These are phyloP conservation scores for Neostethus bicornis DNA, from an alignment of 2,797 vertebrate species.

Conservation along the genomic window DNA sequence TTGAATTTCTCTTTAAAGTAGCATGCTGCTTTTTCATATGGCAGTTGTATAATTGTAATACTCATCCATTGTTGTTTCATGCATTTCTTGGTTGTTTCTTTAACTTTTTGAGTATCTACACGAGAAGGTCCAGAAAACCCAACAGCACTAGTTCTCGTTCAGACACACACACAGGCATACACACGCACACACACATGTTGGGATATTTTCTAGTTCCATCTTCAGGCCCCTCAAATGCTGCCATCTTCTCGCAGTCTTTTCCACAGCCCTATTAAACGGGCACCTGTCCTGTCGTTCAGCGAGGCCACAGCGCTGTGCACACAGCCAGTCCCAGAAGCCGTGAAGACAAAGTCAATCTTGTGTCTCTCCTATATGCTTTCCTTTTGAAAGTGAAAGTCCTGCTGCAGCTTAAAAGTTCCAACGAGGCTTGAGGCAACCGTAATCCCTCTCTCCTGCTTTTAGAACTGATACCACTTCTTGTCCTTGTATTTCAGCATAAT, in stretches of 20 bases:
- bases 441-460: slow-evolving; percentile 59
- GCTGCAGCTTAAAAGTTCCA: slow-evolving; percentile 46
- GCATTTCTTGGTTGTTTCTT: slow-evolving; percentile 79
- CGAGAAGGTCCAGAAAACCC: slow-evolving; percentile 70
- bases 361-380: slow-evolving; percentile 54
- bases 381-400: slow-evolving; percentile 69
- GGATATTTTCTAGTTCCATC: slow-evolving; percentile 39
- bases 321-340: slow-evolving; percentile 54
- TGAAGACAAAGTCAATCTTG: slow-evolving; percentile 68
- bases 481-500: slow-evolving; percentile 99
- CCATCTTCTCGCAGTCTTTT: slow-evolving; percentile 32
- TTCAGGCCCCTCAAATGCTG: slow-evolving; percentile 26
- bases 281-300: slow-evolving; percentile 46
- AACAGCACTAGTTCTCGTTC: slow-evolving; percentile 31
- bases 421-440: slow-evolving; percentile 38
- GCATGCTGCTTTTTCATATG: slow-evolving; percentile 89
- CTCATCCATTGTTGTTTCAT: slow-evolving; percentile 83
- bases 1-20: slow-evolving; percentile 82
- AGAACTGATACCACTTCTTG: slow-evolving; percentile 99
- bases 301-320: slow-evolving; percentile 52
- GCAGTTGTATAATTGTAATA: slow-evolving; percentile 86
- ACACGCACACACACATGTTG: slow-evolving; percentile 10
- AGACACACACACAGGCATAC: not conserved
- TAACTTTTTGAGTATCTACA: slow-evolving; percentile 80
- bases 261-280: slow-evolving; percentile 50